Evolutionary conservation across 2,113 vertebrate genomes (phyloP), one percentile per base, ranked within the genome.

Genomic region (Engraulis encrasicolus): DNA sequence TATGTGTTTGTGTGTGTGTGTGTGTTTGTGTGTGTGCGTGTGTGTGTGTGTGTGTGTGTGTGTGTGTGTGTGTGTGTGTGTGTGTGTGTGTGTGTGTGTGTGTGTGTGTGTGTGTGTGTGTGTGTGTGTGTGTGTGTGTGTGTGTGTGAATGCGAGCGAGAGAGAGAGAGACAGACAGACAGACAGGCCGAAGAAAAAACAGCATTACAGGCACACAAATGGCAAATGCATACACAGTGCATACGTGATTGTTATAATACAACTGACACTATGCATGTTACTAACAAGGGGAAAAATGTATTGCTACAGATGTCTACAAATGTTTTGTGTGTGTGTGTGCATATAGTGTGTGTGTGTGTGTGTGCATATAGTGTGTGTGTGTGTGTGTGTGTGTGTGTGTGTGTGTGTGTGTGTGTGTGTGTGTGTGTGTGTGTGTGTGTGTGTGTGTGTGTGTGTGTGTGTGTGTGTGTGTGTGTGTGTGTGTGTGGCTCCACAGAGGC

Each of bases 401-500:
- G 54, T 40, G n/a, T 45, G 36, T 34, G 40, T 11, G 34, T 20
- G 58, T 85, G 50, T 79, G 6, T 87, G 83, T 61, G 36, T 61
- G 81, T 61, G 84, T 79, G 81, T 82, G 77, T 78, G 37, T 54
- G 52, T 58, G 80, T 88, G 84, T 54, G 58, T 78, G 79, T 83
- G 88, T 84, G 82, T 88, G 74, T 91, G 83, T 86, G 87, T 81
- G 15, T 34, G 18, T 87, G 81, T 66, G 52, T 86, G 78, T 38
- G 82, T 66, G 78, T 58, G 50, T 81, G 82, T 89, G 88, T 81
- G 81, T 66, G 89, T 85, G 85, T 86, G 85, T 90, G 81, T 94
- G 91, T 95, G 93, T 95, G 94, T 92, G 91, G 93, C 85, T 31
- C 58, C 61, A 11, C 61, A 89, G 90, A 86, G 61, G 49, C 58